phyloP scores from a whole-genome alignment of 2,113 vertebrate species.

The Dryoscopus gambensis region DNA sequence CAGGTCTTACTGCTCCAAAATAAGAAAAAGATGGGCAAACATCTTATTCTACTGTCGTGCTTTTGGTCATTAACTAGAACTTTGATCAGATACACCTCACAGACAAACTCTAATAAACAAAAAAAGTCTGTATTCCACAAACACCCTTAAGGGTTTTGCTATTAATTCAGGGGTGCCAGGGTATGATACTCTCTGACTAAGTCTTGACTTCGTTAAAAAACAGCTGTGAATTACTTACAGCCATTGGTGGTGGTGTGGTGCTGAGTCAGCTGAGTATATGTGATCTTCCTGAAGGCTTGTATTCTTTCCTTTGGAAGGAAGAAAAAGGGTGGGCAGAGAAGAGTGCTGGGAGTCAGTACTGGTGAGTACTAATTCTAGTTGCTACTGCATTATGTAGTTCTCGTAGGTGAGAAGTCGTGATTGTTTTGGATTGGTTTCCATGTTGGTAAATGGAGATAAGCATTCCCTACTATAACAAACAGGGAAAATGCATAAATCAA shows the following conservation, averaged over 20 bases:
- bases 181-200: neutral
- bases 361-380: neutral
- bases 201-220: neutral
- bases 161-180: neutral
- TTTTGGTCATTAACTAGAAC: neutral
- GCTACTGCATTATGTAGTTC: neutral
- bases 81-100: neutral
- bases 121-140: neutral
- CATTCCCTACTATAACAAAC: neutral
- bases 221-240: neutral
- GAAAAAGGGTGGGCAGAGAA: fast-evolving
- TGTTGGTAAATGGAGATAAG: too few species aligned
- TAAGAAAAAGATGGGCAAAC: neutral
- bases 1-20: neutral
- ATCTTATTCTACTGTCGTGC: neutral
- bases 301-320: fast-evolving
- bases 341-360: neutral
- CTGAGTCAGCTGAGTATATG: neutral
- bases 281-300: fast-evolving
- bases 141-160: neutral
- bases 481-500: too few species aligned
- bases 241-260: neutral
- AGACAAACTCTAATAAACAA: neutral
- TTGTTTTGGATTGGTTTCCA: neutral
- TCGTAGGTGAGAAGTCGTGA: neutral